These are phyloP conservation scores for Hypomecis punctinalis DNA, from an alignment of 2,888 invertebrate species.

Conservation along the genomic window DNA sequence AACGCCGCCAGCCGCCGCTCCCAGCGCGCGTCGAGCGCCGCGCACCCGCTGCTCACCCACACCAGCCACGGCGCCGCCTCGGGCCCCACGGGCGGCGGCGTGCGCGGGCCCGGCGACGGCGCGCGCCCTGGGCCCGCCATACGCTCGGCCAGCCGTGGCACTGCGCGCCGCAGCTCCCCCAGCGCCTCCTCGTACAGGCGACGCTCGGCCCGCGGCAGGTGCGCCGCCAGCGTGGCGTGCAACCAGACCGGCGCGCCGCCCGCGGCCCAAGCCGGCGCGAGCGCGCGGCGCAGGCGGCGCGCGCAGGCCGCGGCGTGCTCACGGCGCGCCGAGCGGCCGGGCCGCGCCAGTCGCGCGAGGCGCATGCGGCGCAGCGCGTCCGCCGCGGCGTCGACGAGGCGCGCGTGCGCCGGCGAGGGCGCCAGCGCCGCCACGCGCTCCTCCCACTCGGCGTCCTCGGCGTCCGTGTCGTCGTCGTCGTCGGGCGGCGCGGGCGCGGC, in stretches of 20 bases:
- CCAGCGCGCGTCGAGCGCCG: slow-evolving; percentile 51
- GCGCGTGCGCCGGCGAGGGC: slow-evolving; percentile 55
- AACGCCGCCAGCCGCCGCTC: slow-evolving; percentile 56
- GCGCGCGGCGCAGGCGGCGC: slow-evolving; percentile 38
- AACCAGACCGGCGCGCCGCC: slow-evolving; percentile 55
- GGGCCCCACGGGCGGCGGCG: slow-evolving; percentile 41
- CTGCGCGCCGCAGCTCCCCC: slow-evolving; percentile 54
- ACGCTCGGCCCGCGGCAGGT: slow-evolving; percentile 51
- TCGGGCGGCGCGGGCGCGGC: slow-evolving; percentile 31
- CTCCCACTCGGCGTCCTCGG: slow-evolving; percentile 56
- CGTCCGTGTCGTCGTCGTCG: slow-evolving; percentile 34
- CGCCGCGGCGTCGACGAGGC: slow-evolving; percentile 53
- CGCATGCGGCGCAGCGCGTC: slow-evolving; percentile 54
- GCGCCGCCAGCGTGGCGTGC: slow-evolving; percentile 54
- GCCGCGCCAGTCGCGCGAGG: slow-evolving; percentile 53
- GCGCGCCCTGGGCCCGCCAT: slow-evolving; percentile 43
- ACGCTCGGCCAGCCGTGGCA: slow-evolving; percentile 58
- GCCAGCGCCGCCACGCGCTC: slow-evolving; percentile 55
- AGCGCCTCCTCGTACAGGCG: slow-evolving; percentile 54
- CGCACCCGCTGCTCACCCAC: slow-evolving; percentile 53
- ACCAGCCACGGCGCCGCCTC: slow-evolving; percentile 54
- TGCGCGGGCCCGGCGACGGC: slow-evolving; percentile 37
- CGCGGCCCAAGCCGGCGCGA: slow-evolving; percentile 44
- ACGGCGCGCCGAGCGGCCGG: slow-evolving; percentile 48
- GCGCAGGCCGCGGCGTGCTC: slow-evolving; percentile 45